Base-by-base conservation (phyloP, 2,888 invertebrate species). In the Erpobdella octoculata region DNA sequence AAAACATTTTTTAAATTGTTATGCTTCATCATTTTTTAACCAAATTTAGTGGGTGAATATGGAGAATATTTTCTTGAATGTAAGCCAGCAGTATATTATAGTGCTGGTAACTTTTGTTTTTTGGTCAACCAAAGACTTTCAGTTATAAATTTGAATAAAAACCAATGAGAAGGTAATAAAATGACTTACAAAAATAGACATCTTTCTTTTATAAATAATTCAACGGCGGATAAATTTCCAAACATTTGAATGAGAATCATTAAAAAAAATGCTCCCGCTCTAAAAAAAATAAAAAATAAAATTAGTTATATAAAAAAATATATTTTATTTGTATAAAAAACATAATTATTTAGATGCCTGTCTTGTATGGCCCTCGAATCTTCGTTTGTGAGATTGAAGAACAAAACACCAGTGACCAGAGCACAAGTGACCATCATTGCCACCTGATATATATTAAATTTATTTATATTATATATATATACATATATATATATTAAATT, bases 241-340 rank as follows among this genome's bases (percentile, higher is more conserved):
- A 83, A 83, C 67, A 83, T 79, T 75, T 81, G 79, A 74, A 83
- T 82, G 80, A 82, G 80, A 25, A 80, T 78, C 71, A 83, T 80
- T 77, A 83, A 83, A 79, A 83, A 83, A 73, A 83, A 82, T 4
- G 80, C 80, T 37, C 83, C 83, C 70, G 79, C 78, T 74, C 83
- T 83, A 77, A 77, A n/a, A n/a, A n/a, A n/a, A n/a, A n/a, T n/a
- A n/a, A n/a, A n/a, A n/a, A n/a, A n/a, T n/a, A n/a, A n/a, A n/a
- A n/a, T n/a, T n/a, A n/a, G n/a, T n/a, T n/a, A n/a, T n/a, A n/a
- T n/a, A n/a, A n/a, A n/a, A n/a, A n/a, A n/a, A n/a, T n/a, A n/a
- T n/a, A n/a, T n/a, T n/a, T n/a, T n/a, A n/a, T n/a, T n/a, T n/a
- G n/a, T n/a, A n/a, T n/a, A n/a, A n/a, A n/a, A n/a, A n/a, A n/a